Evolutionary conservation across 2,888 invertebrate genomes (phyloP), one percentile per base, ranked within the genome.

Genomic region (Drosophila hamatofila): DNA sequence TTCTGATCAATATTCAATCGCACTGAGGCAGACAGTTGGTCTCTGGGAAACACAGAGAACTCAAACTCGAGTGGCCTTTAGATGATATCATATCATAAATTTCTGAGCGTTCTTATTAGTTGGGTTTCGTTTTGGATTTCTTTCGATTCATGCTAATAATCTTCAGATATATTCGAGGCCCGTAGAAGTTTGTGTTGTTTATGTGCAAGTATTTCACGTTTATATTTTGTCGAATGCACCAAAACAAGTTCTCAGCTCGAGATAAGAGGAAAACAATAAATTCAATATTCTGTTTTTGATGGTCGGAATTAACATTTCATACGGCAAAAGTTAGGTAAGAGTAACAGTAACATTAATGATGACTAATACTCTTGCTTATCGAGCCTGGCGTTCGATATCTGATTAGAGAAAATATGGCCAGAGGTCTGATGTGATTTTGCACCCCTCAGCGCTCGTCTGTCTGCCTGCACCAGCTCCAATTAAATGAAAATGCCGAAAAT

Each of bases 21-120:
- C 18, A 44, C 35, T 48, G 48, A 48, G 60, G 60, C 83, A 85
- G 82, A 88, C 82, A 75, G 60, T 78, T 67, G 60, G 77, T 83
- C 73, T 80, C 77, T 72, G 69, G 63, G 75, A 81, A 72, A 61
- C 42, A 70, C 64, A 80, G 23, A 33, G 61, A 62, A 54, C 62
- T 56, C 49, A 18, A 69, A 57, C 61, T 62, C 42, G 69, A 67
- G 48, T 64, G 76, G 66, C 69, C 87, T 72, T 49, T 69, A 77
- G 78, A 82, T 89, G 83, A 85, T 88, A 91, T 89, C 91, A 86
- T 81, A 74, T 90, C 88, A 91, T 91, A 89, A 89, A 90, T 83
- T 90, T 89, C 80, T 86, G 69, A 74, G 55, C 60, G 61, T 60
- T 65, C 72, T 75, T 80, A 90, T 88, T 89, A 88, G 80, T 77